Evolutionary conservation across 1,140 invertebrate species (phyloP).

Genomic region (Drosophila arizonae): DNA sequence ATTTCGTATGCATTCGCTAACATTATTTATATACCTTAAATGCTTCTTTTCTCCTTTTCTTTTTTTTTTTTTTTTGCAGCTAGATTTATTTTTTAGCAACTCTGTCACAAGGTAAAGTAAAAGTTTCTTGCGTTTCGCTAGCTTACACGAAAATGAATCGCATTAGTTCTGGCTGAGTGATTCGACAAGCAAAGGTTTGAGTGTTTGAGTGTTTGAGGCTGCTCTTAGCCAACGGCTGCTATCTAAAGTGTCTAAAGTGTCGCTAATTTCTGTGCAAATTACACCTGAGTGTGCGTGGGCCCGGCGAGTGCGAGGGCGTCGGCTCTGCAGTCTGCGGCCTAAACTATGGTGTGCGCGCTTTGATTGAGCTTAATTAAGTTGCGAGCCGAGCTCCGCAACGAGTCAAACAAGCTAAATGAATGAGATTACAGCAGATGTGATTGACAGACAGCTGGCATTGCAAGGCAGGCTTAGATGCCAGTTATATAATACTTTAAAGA

Average conservation of each 20-base stretch:
- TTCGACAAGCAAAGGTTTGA: slow-evolving; percentile 15
- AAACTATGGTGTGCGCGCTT: slow-evolving; percentile 31
- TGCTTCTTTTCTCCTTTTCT: background rate
- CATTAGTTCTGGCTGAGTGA: slow-evolving; percentile 68
- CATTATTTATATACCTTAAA: slow-evolving; percentile 22
- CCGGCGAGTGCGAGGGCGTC: background rate
- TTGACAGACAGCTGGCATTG: background rate
- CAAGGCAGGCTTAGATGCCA: too few species aligned
- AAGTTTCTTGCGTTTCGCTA: slow-evolving; percentile 55
- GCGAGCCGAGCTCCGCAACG: slow-evolving; percentile 1
- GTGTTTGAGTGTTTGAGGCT: slow-evolving; percentile 37
- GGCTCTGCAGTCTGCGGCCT: slow-evolving; percentile 51
- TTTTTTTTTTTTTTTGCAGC: background rate
- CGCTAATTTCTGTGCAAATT: slow-evolving; percentile 64
- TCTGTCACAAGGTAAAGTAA: slow-evolving; percentile 12
- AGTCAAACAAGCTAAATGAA: slow-evolving; percentile 7
- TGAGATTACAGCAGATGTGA: background rate
- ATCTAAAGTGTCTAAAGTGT: slow-evolving; percentile 39
- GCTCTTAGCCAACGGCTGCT: slow-evolving; percentile 16
- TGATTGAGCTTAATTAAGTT: slow-evolving; percentile 64
- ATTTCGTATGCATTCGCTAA: slow-evolving; percentile 24
- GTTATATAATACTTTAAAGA: too few species aligned
- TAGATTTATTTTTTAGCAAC: background rate
- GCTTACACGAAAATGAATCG: slow-evolving; percentile 69
- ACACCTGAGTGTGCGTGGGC: slow-evolving; percentile 31